Evolutionary conservation across 2,888 invertebrate species (phyloP), one percentile per base, ranked within the genome.

Genomic region (Rhogogaster chlorosoma): DNA sequence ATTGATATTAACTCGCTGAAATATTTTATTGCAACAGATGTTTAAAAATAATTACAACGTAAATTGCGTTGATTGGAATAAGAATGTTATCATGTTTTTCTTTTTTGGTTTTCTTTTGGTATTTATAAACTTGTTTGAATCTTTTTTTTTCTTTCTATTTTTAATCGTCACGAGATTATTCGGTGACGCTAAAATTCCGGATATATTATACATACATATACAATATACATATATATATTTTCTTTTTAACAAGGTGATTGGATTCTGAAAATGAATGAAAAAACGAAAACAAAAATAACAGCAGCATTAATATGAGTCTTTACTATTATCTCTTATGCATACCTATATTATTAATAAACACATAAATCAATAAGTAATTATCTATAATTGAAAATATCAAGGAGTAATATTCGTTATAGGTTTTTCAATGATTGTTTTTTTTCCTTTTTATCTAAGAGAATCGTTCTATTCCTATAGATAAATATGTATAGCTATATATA

Each of bases 221-320:
- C n/a, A 15, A 0, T 49, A 49, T 49, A 49, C 18, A 49, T 15
- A 49, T 1, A 15, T 18, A 18, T 2, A n/a, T 71, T 36, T n/a
- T 29, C 49, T 22, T 78, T 29, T 38, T 36, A 78, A 57, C 26
- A 22, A 36, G 78, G 78, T 57, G 78, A 61, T 61, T 57, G 78
- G 78, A 78, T 78, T 49, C 4, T 15, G 15, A 36, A 61, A 61
- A 80, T 22, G 10, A 38, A 36, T n/a, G 29, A 18, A 36, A 53
- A 36, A 53, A 49, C 5, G 9, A 45, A 57, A 29, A 12, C 15
- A 49, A 77, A 6, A 32, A 32, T 18, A 29, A 49, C 1, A 77
- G 29, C 18, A 57, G 53, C 0, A 53, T 53, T 77, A 78, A 75
- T n/a, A n/a, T 7, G 5, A 29, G 53, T 38, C 36, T 15, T 0